Conservation (phyloP, 2,888 invertebrate genomes). For the Pandemis heparana region DNA sequence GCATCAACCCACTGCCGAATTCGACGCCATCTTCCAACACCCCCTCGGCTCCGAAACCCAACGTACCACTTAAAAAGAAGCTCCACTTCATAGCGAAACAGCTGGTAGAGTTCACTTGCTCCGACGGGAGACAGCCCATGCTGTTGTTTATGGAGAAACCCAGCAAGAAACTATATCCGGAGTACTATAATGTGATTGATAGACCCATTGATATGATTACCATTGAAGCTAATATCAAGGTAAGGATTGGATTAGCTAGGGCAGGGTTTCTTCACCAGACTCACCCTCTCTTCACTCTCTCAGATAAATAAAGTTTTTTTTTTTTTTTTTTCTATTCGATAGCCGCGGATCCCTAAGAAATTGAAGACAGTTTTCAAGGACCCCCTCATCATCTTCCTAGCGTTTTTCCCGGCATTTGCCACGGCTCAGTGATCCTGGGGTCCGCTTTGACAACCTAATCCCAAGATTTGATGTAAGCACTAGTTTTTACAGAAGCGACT, state of each 20-base stretch:
- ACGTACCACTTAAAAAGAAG: slow-evolving; percentile 91
- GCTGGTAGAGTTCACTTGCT: slow-evolving; percentile 79
- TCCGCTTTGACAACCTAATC: too few relatives aligned
- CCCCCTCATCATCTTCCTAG: too few relatives aligned
- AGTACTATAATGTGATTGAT: slow-evolving; percentile 97
- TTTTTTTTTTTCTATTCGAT: too few relatives aligned
- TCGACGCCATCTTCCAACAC: slow-evolving; percentile 56
- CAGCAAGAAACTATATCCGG: slow-evolving; percentile 96
- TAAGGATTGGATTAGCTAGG: slow-evolving; percentile 48
- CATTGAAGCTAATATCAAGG: slow-evolving; percentile 96
- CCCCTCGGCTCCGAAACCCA: slow-evolving; percentile 64
- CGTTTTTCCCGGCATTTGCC: too few relatives aligned
- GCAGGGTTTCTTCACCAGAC: too few relatives aligned
- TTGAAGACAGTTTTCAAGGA: too few relatives aligned
- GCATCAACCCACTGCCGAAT: slow-evolving; percentile 65
- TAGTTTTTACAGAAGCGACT: too few relatives aligned
- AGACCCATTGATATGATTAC: slow-evolving; percentile 98
- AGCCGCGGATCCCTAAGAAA: too few relatives aligned
- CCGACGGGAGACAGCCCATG: slow-evolving; percentile 94
- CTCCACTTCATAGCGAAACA: slow-evolving; percentile 91
- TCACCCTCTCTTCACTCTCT: too few relatives aligned
- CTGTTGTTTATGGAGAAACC: slow-evolving; percentile 98
- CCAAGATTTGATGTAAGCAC: too few relatives aligned
- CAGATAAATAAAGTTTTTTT: too few relatives aligned
- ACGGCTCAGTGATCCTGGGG: too few relatives aligned